Base-by-base conservation (phyloP, 2,113 vertebrate species). In the Melanostigma gelatinosum region DNA sequence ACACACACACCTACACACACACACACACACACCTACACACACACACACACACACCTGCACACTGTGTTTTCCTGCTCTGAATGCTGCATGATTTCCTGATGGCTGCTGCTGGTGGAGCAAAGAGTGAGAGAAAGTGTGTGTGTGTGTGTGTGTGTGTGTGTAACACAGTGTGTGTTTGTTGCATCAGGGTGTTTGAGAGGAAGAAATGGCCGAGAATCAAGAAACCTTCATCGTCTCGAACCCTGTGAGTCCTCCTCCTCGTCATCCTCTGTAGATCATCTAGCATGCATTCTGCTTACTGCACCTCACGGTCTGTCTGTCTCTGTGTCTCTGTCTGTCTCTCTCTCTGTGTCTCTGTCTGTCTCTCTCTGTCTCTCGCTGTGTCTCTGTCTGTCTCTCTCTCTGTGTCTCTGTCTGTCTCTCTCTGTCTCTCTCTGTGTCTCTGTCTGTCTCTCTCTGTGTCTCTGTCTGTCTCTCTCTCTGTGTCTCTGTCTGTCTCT, bases 191-290 rank as follows among this genome's bases (percentile, higher is more conserved):
- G 94, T 52, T 97, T 96, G 97, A 99, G 88, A 97, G 96, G 93
- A 98, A 95, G 93, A 99, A 97, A 93, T 99, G 97, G 98, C 97
- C 97, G 82, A 96, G 96, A 94, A 94, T 96, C 95, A 98, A 95
- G 96, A 97, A 95, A 94, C 96, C 97, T 90, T 95, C 96, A 89
- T 96, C 97, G 81, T 95, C 97, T 92, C 97, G 97, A 94, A 97
- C 96, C 88, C 93, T 99, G 98, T 99, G 95, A 99, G 98, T 99
- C 93, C 58, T 84, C 72, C 72, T 87, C 74, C 18, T 57, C 71
- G n/a, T 80, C 78, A n/a, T 63, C 38, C 61, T 81, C 13, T 27
- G 54, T 72, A 27, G 60, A 36, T 58, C 32, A 13, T 38, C 63
- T 27, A 3, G 15, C 34, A 58, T 60, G 29, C 60, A 61, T 48